These are phyloP conservation scores for Sander vitreus DNA, from an alignment of 2,113 vertebrate species.

Conservation along the genomic window DNA sequence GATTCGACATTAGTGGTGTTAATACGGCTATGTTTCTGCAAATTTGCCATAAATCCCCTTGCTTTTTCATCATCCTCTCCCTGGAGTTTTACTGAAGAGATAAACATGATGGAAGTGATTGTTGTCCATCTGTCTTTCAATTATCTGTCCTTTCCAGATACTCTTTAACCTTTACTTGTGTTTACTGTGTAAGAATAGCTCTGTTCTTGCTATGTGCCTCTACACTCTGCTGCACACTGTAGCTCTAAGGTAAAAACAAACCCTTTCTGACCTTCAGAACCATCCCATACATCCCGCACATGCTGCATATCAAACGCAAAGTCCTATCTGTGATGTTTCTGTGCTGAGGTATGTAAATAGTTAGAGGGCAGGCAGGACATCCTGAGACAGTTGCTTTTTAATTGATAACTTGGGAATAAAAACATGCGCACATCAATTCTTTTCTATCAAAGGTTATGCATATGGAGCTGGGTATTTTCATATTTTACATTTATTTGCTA, in stretches of 20 bases:
- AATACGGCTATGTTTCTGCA: background rate
- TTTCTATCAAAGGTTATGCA: no score
- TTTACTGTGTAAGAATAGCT: background rate
- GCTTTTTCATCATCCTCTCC: background rate
- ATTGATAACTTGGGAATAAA: background rate
- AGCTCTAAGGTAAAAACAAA: background rate
- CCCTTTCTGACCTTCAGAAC: background rate
- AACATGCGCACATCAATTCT: background rate
- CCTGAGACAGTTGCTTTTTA: background rate
- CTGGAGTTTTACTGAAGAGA: background rate
- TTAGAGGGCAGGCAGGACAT: background rate
- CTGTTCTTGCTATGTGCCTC: background rate
- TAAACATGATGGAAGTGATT: slow-evolving; percentile 9
- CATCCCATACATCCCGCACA: background rate
- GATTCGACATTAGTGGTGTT: background rate
- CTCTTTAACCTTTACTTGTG: background rate
- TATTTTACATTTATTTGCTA: background rate
- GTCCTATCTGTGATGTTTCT: background rate
- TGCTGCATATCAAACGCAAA: background rate
- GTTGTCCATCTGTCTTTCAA: slow-evolving; percentile 8
- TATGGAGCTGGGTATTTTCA: background rate
- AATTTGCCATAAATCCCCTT: background rate
- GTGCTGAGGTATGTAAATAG: background rate
- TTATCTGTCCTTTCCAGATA: background rate
- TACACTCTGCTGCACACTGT: background rate